A percentile compares a stretch with the other conserved stretches of the same genome.
These are phyloP conservation scores for Papilio polyxenes DNA, from an alignment of 1,140 invertebrate genomes.

Conservation along the genomic window DNA sequence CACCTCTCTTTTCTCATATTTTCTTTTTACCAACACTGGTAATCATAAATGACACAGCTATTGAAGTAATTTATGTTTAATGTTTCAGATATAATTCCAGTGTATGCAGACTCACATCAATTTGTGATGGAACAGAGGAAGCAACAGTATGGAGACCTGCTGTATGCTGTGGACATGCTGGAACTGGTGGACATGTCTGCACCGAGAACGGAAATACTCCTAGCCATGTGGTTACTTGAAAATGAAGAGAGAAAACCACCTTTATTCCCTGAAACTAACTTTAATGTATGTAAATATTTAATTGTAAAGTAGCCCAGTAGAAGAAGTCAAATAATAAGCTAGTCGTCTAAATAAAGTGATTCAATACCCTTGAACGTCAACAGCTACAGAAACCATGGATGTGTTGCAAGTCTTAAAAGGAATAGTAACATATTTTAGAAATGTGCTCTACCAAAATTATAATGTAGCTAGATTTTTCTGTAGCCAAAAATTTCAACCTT, in stretches of 20 bases:
- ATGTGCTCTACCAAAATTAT: too few species aligned
- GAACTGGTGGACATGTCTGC: constrained; percentile 67
- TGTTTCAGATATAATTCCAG: constrained; percentile 85
- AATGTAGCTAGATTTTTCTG: too few species aligned
- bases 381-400: too few species aligned
- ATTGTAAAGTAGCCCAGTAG: neutral
- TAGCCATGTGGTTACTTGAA: constrained; percentile 90
- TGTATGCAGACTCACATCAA: constrained; percentile 86
- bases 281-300: constrained; percentile 54
- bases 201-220: constrained; percentile 79
- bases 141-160: constrained; percentile 88
- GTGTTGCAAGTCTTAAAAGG: too few species aligned
- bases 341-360: too few species aligned
- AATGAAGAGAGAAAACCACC: constrained; percentile 64
- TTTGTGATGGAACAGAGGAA: constrained; percentile 87
- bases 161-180: constrained; percentile 85
- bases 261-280: constrained; percentile 65
- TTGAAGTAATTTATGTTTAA: neutral
- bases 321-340: too few species aligned
- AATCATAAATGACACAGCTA: neutral
- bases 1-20: too few species aligned
- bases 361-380: too few species aligned
- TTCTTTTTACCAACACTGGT: too few species aligned
- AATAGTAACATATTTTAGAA: too few species aligned
- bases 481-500: constrained; percentile 7